Base-by-base conservation (phyloP, 2,113 vertebrate genomes). In the Cathartes aura region DNA sequence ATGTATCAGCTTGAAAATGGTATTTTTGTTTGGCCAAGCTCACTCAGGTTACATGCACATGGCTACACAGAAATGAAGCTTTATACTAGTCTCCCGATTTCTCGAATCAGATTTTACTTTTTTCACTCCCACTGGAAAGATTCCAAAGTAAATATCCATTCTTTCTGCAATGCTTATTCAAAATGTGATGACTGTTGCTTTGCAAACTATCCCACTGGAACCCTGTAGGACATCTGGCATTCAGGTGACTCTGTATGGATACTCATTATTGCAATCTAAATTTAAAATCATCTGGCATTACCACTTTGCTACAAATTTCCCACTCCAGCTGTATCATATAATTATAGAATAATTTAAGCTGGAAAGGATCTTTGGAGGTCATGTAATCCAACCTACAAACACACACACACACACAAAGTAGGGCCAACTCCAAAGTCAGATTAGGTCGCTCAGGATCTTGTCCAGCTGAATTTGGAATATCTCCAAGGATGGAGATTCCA, bases 71-170 rank as follows among this genome's bases (percentile, higher is more conserved):
- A 91, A 95, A 82, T 23, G 1, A 75, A 82, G 58, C 12, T 83
- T 93, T 80, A 60, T 50, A 83, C 19, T 55, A 48, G 36, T 87
- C 24, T 81, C 23, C 19, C 1, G 1, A 11, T 66, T 94, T 81
- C 58, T 56, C 38, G 42, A 86, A 81, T 73, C 19, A 81, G n/a
- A 72, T 81, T 86, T 86, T 64, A 60, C 8, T 32, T 80, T 62
- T 91, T 89, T 64, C 90, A 13, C 23, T 94, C 63, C 58, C 55
- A 19, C 45, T 95, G 86, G 75, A 95, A 96, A 71, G 27, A 78
- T 90, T 83, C 86, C 89, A 73, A 80, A 81, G 45, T 66, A 93
- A 94, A 94, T 89, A 87, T 11, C 24, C 82, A 90, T 86, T 89
- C 71, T 90, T 89, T 73, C 36, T 73, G 53, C 80, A 87, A 78